A percentile compares a stretch with the other conserved stretches of the same genome.
phyloP scores from a whole-genome alignment of 2,113 vertebrate genomes.

The Malurus elegans region DNA sequence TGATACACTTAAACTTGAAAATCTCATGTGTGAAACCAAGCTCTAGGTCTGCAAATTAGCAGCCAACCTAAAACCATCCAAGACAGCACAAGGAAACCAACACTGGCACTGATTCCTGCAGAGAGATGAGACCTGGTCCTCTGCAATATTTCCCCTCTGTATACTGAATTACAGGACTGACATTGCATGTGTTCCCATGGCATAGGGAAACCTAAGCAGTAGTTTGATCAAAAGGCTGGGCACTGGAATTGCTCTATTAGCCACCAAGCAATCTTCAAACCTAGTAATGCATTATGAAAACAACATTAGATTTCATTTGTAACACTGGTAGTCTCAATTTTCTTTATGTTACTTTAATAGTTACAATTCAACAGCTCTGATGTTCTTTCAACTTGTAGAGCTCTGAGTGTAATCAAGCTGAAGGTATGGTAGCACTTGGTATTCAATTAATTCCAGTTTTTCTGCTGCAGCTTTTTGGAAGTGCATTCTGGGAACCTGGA shows the following conservation, averaged over 20 bases:
- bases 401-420: background rate
- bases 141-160: background rate
- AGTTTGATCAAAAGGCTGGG: background rate
- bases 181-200: background rate
- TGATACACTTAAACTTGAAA: background rate
- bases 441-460: background rate
- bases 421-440: background rate
- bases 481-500: background rate
- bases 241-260: background rate
- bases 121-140: background rate
- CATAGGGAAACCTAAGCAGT: background rate
- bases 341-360: background rate
- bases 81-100: background rate
- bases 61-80: background rate
- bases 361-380: background rate
- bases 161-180: background rate
- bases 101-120: background rate
- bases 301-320: background rate
- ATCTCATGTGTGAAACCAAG: background rate
- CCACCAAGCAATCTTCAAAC: background rate
- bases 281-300: background rate
- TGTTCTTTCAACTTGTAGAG: background rate
- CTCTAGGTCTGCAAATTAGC: background rate
- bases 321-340: background rate
- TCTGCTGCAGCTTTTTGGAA: background rate